Evolutionary conservation across 1,140 invertebrate genomes (phyloP).

Genomic region (Bicyclus anynana): DNA sequence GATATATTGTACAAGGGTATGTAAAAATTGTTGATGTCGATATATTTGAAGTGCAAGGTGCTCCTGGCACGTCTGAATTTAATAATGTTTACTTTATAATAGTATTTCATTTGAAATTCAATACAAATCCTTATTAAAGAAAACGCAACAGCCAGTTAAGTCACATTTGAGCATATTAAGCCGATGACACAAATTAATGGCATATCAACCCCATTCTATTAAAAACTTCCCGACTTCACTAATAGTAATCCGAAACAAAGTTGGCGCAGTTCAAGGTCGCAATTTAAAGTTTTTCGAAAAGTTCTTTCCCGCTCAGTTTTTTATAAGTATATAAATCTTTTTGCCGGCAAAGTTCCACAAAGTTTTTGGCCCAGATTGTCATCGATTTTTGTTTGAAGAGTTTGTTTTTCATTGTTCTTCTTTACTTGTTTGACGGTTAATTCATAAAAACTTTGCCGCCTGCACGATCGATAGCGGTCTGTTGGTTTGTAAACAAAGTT

Average conservation of each 20-base stretch:
- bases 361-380: conserved; percentile 77
- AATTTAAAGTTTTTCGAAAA: conserved; percentile 79
- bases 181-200: conserved; percentile 44
- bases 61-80: no score
- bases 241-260: conserved; percentile 77
- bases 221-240: conserved; percentile 74
- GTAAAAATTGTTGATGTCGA: no score
- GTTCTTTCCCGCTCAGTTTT: conserved; percentile 72
- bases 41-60: no score
- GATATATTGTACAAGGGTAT: no score
- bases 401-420: conserved; percentile 78
- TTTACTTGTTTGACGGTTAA: conserved; percentile 77
- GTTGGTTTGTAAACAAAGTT: conserved; percentile 36
- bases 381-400: conserved; percentile 77
- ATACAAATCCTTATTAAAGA: background rate
- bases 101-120: background rate
- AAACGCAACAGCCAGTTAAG: background rate
- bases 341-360: conserved; percentile 70
- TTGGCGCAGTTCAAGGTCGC: conserved; percentile 77
- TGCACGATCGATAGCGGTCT: conserved; percentile 63
- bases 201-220: conserved; percentile 65
- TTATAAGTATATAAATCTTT: conserved; percentile 78
- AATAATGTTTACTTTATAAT: no score
- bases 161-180: conserved; percentile 6
- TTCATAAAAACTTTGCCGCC: conserved; percentile 75